Conservation (phyloP, 2,113 vertebrate species). For the Peromyscus polionotus region DNA sequence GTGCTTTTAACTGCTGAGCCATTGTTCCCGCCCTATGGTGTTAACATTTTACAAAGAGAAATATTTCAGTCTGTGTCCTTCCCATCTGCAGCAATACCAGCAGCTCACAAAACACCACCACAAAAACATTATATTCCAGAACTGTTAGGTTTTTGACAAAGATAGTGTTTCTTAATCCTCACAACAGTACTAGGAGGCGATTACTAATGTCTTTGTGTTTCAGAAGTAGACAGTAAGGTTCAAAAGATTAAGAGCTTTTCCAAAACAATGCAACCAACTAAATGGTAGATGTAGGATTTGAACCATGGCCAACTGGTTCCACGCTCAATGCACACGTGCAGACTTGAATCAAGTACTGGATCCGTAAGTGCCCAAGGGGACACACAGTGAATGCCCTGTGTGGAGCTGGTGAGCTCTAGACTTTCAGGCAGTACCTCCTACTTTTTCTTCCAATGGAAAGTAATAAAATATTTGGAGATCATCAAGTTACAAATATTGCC, state of each 20-base stretch:
- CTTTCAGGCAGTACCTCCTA: background rate
- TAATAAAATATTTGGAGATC: background rate
- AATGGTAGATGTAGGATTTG: background rate
- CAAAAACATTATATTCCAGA: background rate
- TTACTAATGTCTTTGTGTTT: background rate
- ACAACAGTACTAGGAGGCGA: background rate
- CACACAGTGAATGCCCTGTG: background rate
- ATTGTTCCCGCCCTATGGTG: background rate
- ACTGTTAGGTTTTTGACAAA: background rate
- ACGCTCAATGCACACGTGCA: background rate
- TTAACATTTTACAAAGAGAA: background rate
- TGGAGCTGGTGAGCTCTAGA: too few relatives aligned
- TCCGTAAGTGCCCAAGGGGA: background rate
- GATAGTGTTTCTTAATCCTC: constrained; percentile 14
- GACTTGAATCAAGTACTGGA: background rate
- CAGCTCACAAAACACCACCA: background rate
- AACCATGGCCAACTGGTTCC: background rate
- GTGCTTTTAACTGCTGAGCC: background rate
- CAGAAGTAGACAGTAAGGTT: background rate
- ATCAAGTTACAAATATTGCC: background rate
- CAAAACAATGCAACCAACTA: background rate
- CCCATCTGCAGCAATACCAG: background rate
- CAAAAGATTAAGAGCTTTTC: background rate
- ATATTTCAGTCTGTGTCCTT: background rate
- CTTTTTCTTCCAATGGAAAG: background rate